These are phyloP conservation scores for Microtus ochrogaster DNA, from an alignment of 2,113 vertebrate species.

Conservation along the genomic window DNA sequence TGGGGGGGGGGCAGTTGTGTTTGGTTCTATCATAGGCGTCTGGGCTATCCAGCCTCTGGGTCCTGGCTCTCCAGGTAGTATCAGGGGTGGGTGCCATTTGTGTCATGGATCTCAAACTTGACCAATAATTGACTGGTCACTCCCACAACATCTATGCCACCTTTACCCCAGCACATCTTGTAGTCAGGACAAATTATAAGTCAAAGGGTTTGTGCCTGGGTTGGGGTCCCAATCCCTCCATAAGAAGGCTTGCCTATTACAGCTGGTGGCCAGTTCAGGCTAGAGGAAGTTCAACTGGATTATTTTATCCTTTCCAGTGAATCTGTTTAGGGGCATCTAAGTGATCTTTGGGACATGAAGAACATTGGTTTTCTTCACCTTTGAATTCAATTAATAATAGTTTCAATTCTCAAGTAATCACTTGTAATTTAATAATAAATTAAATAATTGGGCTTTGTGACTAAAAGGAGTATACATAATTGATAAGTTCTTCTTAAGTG, in stretches of 20 bases:
- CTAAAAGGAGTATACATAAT: neutral
- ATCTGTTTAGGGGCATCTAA: neutral
- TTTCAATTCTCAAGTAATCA: neutral
- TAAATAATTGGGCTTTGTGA: neutral
- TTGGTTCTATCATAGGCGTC: neutral
- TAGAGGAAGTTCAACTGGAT: neutral
- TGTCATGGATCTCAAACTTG: neutral
- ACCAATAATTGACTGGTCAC: neutral
- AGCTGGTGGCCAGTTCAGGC: neutral
- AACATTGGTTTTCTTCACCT: conserved; percentile 28
- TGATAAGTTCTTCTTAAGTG: conserved; percentile 16
- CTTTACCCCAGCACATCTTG: neutral
- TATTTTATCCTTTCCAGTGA: neutral
- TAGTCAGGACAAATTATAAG: neutral
- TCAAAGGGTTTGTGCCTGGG: neutral
- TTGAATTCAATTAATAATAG: too few relatives aligned
- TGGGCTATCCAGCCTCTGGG: neutral
- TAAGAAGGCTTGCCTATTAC: neutral
- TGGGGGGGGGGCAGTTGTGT: neutral
- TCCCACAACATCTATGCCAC: neutral
- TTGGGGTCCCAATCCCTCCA: neutral
- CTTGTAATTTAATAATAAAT: neutral
- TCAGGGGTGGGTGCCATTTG: neutral
- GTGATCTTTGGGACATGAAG: neutral
- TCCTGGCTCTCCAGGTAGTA: neutral